Conservation (phyloP, 2,113 vertebrate genomes). For the Nymphicus hollandicus region DNA sequence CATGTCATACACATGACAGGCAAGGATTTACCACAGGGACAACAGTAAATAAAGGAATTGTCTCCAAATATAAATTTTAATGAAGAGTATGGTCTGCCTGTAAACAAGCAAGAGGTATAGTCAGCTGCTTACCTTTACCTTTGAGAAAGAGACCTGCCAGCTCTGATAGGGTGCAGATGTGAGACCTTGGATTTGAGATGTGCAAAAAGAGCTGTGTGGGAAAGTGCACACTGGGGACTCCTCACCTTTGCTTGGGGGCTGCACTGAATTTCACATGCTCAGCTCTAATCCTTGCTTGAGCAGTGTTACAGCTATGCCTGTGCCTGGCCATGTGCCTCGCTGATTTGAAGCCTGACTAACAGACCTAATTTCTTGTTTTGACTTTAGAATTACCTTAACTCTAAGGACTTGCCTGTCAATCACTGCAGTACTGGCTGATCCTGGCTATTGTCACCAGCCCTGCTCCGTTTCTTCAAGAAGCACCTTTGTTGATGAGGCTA, state of each 20-base stretch:
- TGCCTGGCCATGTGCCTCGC: background rate
- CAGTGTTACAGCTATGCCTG: background rate
- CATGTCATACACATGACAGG: background rate
- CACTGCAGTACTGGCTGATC: background rate
- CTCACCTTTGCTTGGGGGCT: background rate
- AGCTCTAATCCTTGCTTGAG: background rate
- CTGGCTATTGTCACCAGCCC: background rate
- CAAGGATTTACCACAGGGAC: background rate
- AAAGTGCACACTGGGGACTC: background rate
- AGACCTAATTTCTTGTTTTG: background rate
- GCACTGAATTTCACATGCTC: background rate
- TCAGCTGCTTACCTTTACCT: background rate
- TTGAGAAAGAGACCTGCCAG: background rate
- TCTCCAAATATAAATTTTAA: background rate
- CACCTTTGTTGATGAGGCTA: background rate
- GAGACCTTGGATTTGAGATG: background rate
- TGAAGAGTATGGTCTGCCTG: background rate
- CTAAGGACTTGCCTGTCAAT: background rate
- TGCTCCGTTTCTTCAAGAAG: fast-evolving
- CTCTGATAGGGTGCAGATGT: background rate
- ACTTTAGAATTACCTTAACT: background rate
- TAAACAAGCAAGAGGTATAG: background rate
- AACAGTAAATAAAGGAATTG: background rate
- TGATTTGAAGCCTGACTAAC: background rate
- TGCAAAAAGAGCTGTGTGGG: background rate